Percentiles rank a stretch among this genome's conserved stretches.
Evolutionary conservation across 2,113 vertebrate genomes (phyloP).

Genomic region (Hippocampus mohnikei): DNA sequence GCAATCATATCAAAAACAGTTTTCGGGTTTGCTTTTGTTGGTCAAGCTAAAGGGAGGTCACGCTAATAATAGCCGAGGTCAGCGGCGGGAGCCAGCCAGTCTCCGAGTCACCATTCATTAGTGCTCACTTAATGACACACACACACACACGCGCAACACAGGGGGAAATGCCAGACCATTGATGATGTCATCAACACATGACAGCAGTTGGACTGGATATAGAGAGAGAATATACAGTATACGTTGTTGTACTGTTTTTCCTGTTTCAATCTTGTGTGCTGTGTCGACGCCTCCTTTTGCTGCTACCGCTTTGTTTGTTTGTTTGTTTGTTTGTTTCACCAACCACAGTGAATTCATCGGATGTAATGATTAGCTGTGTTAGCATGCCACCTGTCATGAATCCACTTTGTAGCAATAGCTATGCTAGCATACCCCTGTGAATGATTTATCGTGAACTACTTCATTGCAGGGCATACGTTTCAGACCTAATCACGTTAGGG

Average conservation of each 20-base stretch:
- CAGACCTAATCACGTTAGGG: too few relatives aligned
- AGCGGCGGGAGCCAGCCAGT: constrained; percentile 79
- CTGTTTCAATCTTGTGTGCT: too few relatives aligned
- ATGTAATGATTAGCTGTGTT: too few relatives aligned
- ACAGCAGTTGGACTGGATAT: constrained; percentile 77
- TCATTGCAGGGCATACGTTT: too few relatives aligned
- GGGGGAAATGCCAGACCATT: constrained; percentile 68
- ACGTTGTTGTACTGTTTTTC: not conserved
- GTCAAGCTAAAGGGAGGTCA: constrained; percentile 83
- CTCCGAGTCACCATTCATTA: constrained; percentile 87
- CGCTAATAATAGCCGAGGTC: constrained; percentile 85
- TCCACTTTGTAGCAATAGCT: too few relatives aligned
- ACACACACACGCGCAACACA: constrained; percentile 74
- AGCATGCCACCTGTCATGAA: too few relatives aligned
- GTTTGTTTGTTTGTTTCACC: too few relatives aligned
- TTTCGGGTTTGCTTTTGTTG: constrained; percentile 52
- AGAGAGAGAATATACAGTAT: constrained; percentile 41
- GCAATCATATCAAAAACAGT: constrained; percentile 79
- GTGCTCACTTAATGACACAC: constrained; percentile 84
- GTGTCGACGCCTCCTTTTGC: too few relatives aligned
- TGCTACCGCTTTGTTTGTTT: too few relatives aligned
- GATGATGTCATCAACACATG: constrained; percentile 82
- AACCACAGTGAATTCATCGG: too few relatives aligned
- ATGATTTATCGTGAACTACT: too few relatives aligned
- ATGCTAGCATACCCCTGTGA: too few relatives aligned